Conservation (phyloP, 2,888 invertebrate species). For the Orthosia gracilis region DNA sequence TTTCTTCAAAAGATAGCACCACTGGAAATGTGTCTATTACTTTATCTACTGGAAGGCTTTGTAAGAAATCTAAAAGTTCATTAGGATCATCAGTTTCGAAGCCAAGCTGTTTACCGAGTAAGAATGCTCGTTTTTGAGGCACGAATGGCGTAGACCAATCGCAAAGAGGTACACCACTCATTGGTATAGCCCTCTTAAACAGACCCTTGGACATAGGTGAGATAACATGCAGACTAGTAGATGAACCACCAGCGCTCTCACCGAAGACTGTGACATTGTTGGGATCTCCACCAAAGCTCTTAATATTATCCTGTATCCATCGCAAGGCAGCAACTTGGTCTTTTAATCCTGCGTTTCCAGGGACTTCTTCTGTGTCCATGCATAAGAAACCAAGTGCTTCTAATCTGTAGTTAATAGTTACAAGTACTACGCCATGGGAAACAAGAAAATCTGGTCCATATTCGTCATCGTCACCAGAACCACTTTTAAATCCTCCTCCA, state of each 20-base stretch:
- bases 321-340: slow-evolving; percentile 74
- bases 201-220: slow-evolving; percentile 77
- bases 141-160: slow-evolving; percentile 73
- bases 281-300: slow-evolving; percentile 74
- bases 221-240: slow-evolving; percentile 67
- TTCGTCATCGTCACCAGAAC: slow-evolving; percentile 71
- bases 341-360: slow-evolving; percentile 77
- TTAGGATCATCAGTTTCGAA: slow-evolving; percentile 71
- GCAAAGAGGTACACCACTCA: slow-evolving; percentile 74
- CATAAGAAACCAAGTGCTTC: slow-evolving; percentile 75
- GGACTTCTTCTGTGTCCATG: slow-evolving; percentile 73
- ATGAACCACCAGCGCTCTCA: slow-evolving; percentile 76
- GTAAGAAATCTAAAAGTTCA: slow-evolving; percentile 75
- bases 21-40: slow-evolving; percentile 68
- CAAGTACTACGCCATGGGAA: slow-evolving; percentile 72
- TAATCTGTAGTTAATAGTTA: slow-evolving; percentile 78
- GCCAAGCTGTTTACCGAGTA: slow-evolving; percentile 75
- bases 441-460: slow-evolving; percentile 79
- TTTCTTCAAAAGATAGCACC: slow-evolving; percentile 71
- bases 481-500: slow-evolving; percentile 75
- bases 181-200: slow-evolving; percentile 73
- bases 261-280: slow-evolving; percentile 76
- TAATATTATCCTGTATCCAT: slow-evolving; percentile 75
- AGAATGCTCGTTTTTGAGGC: slow-evolving; percentile 72
- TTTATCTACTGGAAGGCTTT: slow-evolving; percentile 71